Percentiles rank a stretch among this genome's conserved stretches.
phyloP scores from a whole-genome alignment of 2,888 invertebrate genomes.

The Periphyllus acericola region DNA sequence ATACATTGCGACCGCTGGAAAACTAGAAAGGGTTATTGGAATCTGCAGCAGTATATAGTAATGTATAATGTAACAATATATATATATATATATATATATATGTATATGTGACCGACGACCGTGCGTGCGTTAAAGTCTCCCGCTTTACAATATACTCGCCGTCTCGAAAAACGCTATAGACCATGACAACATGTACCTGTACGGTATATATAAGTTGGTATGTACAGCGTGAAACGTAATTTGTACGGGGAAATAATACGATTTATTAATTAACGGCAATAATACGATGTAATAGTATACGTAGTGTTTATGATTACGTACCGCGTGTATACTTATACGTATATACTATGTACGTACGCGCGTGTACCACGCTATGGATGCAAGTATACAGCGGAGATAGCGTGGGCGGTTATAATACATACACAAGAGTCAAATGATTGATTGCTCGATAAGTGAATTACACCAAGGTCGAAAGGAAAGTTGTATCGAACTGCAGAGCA shows the following conservation, averaged over 20 bases:
- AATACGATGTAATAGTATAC: not conserved
- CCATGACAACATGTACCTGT: not conserved
- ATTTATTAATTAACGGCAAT: not conserved
- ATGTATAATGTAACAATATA: too few relatives aligned
- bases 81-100: too few relatives aligned
- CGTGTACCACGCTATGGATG: too few relatives aligned
- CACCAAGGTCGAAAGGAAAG: conserved; percentile 54
- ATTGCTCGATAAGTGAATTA: conserved; percentile 49
- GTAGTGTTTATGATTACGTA: conserved; percentile 9
- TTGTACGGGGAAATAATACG: not conserved
- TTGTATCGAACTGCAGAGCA: conserved; percentile 10
- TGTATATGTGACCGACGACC: too few relatives aligned
- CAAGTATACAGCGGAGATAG: too few relatives aligned
- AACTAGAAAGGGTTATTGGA: not conserved
- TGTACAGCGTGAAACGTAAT: not conserved
- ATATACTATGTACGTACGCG: not conserved
- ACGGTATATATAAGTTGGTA: not conserved
- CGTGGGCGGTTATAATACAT: conserved; percentile 22
- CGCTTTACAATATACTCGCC: not conserved
- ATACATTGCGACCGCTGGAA: not conserved
- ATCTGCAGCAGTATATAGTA: not conserved
- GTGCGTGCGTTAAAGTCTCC: conserved; percentile 34
- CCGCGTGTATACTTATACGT: too few relatives aligned
- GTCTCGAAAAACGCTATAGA: not conserved
- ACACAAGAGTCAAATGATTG: conserved; percentile 6